A percentile compares a stretch with the other conserved stretches of the same genome.
Evolutionary conservation across 1,140 invertebrate species (phyloP).

Genomic region (Ooceraea biroi): DNA sequence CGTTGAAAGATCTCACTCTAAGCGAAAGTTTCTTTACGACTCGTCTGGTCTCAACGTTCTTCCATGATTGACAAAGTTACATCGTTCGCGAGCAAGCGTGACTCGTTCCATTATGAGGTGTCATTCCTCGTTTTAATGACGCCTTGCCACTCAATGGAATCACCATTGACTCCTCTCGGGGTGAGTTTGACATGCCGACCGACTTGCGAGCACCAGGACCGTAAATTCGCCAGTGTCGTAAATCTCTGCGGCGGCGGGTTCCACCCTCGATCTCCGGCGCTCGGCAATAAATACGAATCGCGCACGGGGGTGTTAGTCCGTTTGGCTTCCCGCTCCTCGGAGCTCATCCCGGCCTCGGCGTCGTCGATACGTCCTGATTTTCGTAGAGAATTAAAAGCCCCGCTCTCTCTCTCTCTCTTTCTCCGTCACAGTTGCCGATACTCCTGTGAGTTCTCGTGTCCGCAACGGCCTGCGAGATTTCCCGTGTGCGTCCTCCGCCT

Average conservation of each 20-base stretch:
- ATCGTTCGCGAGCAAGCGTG: not conserved
- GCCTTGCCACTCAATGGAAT: conserved; percentile 59
- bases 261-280: conserved; percentile 57
- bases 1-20: not conserved
- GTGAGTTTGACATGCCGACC: conserved; percentile 33
- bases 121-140: conserved; percentile 56
- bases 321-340: conserved; percentile 40
- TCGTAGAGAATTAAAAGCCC: conserved; percentile 74
- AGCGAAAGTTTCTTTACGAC: not conserved
- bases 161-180: conserved; percentile 49
- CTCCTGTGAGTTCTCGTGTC: not conserved
- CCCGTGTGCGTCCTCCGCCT: conserved; percentile 31
- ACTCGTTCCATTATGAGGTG: conserved; percentile 15
- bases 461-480: conserved; percentile 60
- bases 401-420: not conserved
- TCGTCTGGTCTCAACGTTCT: conserved; percentile 8
- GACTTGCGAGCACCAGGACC: conserved; percentile 12
- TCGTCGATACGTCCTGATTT: conserved; percentile 69
- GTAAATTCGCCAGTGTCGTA: conserved; percentile 67
- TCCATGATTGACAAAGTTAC: not conserved
- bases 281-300: conserved; percentile 75
- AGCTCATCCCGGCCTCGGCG: conserved; percentile 6
- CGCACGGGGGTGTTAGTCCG: conserved; percentile 5
- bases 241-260: conserved; percentile 54
- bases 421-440: not conserved